These are phyloP conservation scores for Camponotus pennsylvanicus DNA, from an alignment of 1,140 invertebrate genomes.

Conservation along the genomic window DNA sequence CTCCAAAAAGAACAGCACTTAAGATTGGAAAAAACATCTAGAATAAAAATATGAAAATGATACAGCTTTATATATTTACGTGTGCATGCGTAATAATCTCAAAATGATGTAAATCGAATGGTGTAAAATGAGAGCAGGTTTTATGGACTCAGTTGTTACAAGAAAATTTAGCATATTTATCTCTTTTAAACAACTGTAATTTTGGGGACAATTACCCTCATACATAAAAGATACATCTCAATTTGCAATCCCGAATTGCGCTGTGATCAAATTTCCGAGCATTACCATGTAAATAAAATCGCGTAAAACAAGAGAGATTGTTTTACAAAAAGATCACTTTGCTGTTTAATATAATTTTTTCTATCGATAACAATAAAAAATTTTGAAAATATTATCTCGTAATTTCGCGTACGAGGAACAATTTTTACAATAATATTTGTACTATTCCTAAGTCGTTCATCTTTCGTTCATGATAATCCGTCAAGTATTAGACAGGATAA, in stretches of 20 bases:
- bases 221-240: slow-evolving; percentile 18
- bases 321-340: slow-evolving; percentile 10
- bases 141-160: not conserved
- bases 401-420: not conserved
- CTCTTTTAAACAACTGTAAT: slow-evolving; percentile 5
- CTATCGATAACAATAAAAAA: not conserved
- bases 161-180: slow-evolving; percentile 15
- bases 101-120: slow-evolving; percentile 20
- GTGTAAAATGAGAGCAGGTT: not conserved
- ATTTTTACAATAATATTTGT: slow-evolving; percentile 41
- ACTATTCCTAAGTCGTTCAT: slow-evolving; percentile 62
- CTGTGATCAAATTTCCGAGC: not conserved
- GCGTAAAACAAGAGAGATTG: not conserved
- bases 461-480: slow-evolving; percentile 81
- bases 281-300: slow-evolving; percentile 5
- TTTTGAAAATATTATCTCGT: slow-evolving; percentile 12
- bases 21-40: not conserved
- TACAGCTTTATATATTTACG: not conserved
- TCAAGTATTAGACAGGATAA: slow-evolving; percentile 83
- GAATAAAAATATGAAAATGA: not conserved
- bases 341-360: not conserved
- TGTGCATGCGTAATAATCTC: not conserved
- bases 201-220: slow-evolving; percentile 5
- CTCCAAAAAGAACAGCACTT: not conserved
- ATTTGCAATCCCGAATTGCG: not conserved